Evolutionary conservation across 2,888 invertebrate species (phyloP).

Genomic region (Ectemnius cavifrons): DNA sequence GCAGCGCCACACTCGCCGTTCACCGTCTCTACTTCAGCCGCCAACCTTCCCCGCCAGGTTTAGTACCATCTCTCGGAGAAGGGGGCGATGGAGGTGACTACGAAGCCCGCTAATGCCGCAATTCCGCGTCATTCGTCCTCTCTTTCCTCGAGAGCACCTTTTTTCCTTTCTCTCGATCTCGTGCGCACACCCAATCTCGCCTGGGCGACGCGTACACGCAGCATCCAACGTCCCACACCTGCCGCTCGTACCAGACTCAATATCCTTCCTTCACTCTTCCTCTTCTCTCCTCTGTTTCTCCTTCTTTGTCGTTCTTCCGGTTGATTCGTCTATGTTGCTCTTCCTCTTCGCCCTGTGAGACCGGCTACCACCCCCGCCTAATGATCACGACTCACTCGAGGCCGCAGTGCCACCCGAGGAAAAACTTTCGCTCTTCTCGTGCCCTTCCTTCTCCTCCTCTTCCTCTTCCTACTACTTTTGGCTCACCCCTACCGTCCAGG

Average conservation of each 20-base stretch:
- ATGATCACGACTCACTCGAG: slow-evolving; percentile 63
- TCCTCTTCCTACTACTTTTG: no score
- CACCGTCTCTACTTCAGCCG: slow-evolving; percentile 19
- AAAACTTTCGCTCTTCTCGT: slow-evolving; percentile 70
- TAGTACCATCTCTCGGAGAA: slow-evolving; percentile 34
- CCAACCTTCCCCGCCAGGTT: slow-evolving; percentile 19
- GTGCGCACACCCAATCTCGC: slow-evolving; percentile 11
- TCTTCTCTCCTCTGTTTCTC: background rate
- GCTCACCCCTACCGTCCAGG: slow-evolving; percentile 55
- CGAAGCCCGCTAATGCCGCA: slow-evolving; percentile 70
- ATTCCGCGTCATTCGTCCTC: slow-evolving; percentile 66
- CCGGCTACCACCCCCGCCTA: slow-evolving; percentile 49
- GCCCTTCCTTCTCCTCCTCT: no score
- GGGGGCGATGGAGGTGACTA: slow-evolving; percentile 37
- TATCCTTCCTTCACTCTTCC: slow-evolving; percentile 1
- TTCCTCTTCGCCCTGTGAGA: background rate
- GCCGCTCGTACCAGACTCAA: no score
- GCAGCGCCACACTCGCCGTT: slow-evolving; percentile 20
- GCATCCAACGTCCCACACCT: no score
- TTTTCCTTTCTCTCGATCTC: slow-evolving; percentile 20
- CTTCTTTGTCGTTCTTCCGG: background rate
- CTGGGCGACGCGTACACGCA: no score
- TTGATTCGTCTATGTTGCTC: background rate
- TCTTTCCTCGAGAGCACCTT: slow-evolving; percentile 34
- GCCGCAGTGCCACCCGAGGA: slow-evolving; percentile 26